phyloP scores from a whole-genome alignment of 2,113 vertebrate species.

The Delphinapterus leucas region DNA sequence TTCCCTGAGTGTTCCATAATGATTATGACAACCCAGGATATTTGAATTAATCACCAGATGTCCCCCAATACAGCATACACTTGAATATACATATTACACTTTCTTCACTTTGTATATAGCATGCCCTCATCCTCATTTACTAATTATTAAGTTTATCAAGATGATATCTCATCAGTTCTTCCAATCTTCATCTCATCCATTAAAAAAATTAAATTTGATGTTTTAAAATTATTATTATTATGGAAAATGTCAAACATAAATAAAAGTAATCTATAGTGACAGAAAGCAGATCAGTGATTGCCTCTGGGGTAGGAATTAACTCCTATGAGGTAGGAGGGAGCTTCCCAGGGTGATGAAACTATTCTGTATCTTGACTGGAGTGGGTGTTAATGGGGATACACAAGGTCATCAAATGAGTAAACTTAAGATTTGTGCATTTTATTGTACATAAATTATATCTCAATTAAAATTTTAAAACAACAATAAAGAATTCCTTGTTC shows the following conservation, averaged over 20 bases:
- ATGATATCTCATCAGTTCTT: background rate
- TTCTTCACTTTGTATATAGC: background rate
- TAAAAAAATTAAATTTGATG: background rate
- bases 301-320: background rate
- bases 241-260: background rate
- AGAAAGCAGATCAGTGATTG: background rate
- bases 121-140: background rate
- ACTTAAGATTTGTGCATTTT: background rate
- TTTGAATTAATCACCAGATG: conserved; percentile 20
- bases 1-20: background rate
- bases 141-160: conserved; percentile 11
- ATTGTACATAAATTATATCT: conserved; percentile 3
- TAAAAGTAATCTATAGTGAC: background rate
- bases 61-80: background rate
- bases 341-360: background rate
- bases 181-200: background rate
- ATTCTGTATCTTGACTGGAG: background rate
- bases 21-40: background rate
- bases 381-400: background rate
- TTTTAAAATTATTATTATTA: background rate
- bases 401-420: conserved; percentile 1
- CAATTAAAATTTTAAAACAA: conserved; percentile 11
- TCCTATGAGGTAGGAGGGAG: background rate
- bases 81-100: background rate
- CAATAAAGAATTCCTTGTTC: background rate